Percentiles rank a stretch among this genome's conserved stretches.
Conservation (phyloP, 1,140 invertebrate species). For the Drosophila kanapiae region DNA sequence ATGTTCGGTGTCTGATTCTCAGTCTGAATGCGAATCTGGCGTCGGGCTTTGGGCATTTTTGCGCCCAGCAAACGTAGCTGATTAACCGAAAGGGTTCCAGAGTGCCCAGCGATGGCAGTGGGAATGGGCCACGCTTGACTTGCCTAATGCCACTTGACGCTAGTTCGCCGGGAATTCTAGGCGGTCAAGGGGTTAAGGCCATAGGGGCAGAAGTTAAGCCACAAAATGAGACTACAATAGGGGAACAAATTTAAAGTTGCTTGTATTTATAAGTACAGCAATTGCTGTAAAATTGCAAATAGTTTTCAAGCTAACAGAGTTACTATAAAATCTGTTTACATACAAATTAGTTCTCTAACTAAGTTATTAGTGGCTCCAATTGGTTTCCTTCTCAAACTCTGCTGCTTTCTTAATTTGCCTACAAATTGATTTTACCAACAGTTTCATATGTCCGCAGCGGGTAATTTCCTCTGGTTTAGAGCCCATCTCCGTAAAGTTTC, state of each 20-base stretch:
- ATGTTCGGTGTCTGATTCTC: constrained; percentile 32
- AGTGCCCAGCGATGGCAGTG: constrained; percentile 11
- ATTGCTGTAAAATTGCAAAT: background rate
- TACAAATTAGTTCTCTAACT: background rate
- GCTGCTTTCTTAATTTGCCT: constrained; percentile 12
- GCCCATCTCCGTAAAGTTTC: constrained; percentile 8
- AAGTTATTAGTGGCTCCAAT: constrained; percentile 2
- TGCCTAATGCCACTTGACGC: constrained; percentile 69
- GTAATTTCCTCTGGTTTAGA: constrained; percentile 19
- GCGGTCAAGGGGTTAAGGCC: background rate
- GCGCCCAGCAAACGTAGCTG: constrained; percentile 25
- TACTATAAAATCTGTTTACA: background rate
- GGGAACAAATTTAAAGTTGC: background rate
- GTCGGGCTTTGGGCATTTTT: constrained; percentile 43
- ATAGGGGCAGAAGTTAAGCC: background rate
- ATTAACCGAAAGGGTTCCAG: constrained; percentile 45
- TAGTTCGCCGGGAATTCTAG: constrained; percentile 5
- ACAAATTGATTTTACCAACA: constrained; percentile 16
- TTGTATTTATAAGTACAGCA: background rate
- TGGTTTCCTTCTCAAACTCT: background rate
- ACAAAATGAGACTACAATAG: background rate
- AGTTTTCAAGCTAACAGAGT: background rate
- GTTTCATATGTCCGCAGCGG: constrained; percentile 11
- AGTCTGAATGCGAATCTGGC: constrained; percentile 23
- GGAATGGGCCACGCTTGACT: constrained; percentile 42